A percentile compares a stretch with the other conserved stretches of the same genome.
phyloP scores from a whole-genome alignment of 1,140 invertebrate species.

The Periplaneta americana region DNA sequence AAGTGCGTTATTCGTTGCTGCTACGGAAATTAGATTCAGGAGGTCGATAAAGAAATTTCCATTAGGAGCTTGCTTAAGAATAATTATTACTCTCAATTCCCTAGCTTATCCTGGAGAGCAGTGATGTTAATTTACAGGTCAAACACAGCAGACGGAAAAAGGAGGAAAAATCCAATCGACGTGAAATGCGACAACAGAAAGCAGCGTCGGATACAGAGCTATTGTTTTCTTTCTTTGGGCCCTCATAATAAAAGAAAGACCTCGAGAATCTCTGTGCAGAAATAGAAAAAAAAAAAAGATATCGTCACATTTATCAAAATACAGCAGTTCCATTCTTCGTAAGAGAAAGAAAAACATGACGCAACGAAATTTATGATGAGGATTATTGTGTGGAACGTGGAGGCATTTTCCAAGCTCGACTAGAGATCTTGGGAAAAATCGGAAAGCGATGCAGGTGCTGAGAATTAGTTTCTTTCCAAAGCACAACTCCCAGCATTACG shows the following conservation, averaged over 20 bases:
- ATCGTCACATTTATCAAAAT: neutral
- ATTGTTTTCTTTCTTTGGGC: neutral
- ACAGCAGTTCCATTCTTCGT: neutral
- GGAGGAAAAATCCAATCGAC: neutral
- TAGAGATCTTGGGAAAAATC: neutral
- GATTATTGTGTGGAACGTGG: neutral
- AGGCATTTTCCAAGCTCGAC: neutral
- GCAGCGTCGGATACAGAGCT: neutral
- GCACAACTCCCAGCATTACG: no score
- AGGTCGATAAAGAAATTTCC: neutral
- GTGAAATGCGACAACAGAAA: neutral
- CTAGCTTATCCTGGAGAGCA: neutral
- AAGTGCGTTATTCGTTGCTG: neutral
- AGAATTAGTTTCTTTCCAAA: neutral
- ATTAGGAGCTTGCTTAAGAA: neutral
- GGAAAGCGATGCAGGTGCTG: neutral
- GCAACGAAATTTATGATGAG: neutral
- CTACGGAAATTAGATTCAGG: neutral
- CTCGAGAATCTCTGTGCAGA: neutral
- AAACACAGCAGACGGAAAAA: neutral
- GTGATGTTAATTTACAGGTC: neutral
- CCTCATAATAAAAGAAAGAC: neutral
- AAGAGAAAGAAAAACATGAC: neutral
- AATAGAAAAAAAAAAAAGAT: neutral
- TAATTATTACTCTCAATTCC: neutral